These are phyloP conservation scores for Geopemphigus sp. DNA, from an alignment of 1,140 invertebrate species.

Conservation along the genomic window DNA sequence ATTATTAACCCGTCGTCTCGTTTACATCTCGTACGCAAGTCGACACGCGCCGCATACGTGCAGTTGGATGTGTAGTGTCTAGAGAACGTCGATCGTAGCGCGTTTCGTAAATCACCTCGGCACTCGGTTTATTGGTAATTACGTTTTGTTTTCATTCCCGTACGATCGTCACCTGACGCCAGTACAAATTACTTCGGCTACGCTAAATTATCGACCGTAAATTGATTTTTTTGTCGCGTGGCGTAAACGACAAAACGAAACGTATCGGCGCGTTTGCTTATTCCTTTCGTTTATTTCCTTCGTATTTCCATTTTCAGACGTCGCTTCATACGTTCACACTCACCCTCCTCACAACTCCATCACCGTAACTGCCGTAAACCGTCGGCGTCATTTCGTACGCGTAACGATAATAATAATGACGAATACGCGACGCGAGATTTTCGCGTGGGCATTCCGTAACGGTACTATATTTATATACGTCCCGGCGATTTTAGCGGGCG, in stretches of 20 bases:
- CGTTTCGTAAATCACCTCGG: slow-evolving; percentile 39
- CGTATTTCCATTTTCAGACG: no score
- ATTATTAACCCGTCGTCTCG: not conserved
- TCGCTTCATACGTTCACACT: no score
- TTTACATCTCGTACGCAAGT: no score
- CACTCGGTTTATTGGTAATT: slow-evolving; percentile 30
- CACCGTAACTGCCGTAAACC: no score
- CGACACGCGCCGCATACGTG: no score
- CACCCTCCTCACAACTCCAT: not conserved
- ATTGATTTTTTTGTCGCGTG: slow-evolving; percentile 29
- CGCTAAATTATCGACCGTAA: slow-evolving; percentile 39
- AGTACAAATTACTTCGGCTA: slow-evolving; percentile 28
- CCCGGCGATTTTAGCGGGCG: no score
- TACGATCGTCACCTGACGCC: not conserved
- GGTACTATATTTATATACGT: not conserved
- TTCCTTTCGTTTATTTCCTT: not conserved
- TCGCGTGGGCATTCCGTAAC: not conserved
- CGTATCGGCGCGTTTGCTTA: slow-evolving; percentile 28
- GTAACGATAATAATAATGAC: no score
- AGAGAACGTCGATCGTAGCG: no score
- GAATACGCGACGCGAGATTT: not conserved
- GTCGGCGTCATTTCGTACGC: no score
- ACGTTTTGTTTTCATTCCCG: not conserved
- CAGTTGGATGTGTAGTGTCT: no score
- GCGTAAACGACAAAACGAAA: slow-evolving; percentile 19